Base-by-base conservation (phyloP, 2,888 invertebrate species). In the Sinelater perroti region DNA sequence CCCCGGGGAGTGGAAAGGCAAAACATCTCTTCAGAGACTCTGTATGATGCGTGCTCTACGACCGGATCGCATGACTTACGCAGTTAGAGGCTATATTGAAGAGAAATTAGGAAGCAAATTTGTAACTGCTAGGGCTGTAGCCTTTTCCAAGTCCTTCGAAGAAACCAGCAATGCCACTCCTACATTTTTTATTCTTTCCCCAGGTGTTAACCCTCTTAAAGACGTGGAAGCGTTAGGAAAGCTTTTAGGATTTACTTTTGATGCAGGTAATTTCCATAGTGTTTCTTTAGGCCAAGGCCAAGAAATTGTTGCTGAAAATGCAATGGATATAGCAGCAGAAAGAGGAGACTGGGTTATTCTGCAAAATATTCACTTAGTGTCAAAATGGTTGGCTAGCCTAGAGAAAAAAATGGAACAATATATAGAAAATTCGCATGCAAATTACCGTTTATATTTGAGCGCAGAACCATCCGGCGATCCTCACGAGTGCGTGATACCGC, bases 1-100 rank as follows among this genome's bases (percentile, higher is more conserved):
- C 66, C 97, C 97, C 0, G 95, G 95, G 56, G 97, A 97, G 72
- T 97, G 97, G 97, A 97, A 96, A 75, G 90, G 90, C 70, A 96
- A 95, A 76, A 82, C 87, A 0, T 81, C 91, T 0, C 78, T 97
- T 36, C 95, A 97, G 74, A 85, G 90, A 62, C 81, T 97, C 3
- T 96, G 96, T 71, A 96, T 97, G 75, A 90, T 97, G 90, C 82
- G 97, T 55, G 93, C 94, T 13, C 80, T 97, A 46, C 81, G 97
- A 36, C 91, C 95, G 0, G 97, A 97, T 78, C 84, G 97, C 65
- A 96, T 97, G 95, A 93, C 94, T 0, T 95, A 97, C 71, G 96
- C 95, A 8, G 86, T 95, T 40, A 88, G 89, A 52, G 84, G 85
- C 21, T 97, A 95, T 72, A 90, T 97, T 55, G 93, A 94, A 75